A percentile compares a stretch with the other conserved stretches of the same genome.
These are phyloP conservation scores for Lipotes vexillifer DNA, from an alignment of 2,113 vertebrate species.

Conservation along the genomic window DNA sequence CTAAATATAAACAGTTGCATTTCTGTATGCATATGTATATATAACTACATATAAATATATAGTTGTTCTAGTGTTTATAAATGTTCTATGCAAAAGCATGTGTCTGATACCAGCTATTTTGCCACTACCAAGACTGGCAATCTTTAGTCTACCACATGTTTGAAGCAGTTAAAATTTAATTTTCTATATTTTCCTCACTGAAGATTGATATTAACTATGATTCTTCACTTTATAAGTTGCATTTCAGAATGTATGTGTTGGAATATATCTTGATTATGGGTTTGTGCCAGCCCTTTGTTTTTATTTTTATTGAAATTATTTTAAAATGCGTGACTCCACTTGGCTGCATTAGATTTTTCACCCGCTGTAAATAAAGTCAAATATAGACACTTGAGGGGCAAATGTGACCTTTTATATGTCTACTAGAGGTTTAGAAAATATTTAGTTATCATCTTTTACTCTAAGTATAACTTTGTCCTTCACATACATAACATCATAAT, in stretches of 20 bases:
- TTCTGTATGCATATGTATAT: neutral
- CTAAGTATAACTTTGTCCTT: slow-evolving; percentile 42
- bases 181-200: neutral
- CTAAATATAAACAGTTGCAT: neutral
- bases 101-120: neutral
- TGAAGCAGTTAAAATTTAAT: slow-evolving; percentile 28
- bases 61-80: neutral
- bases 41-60: neutral
- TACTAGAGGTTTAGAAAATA: slow-evolving; percentile 38
- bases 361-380: slow-evolving; percentile 65
- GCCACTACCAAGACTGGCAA: neutral
- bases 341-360: slow-evolving; percentile 23
- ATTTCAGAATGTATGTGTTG: neutral
- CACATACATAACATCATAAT: slow-evolving; percentile 35
- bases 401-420: slow-evolving; percentile 45
- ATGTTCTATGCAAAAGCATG: neutral
- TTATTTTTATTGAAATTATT: neutral
- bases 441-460: slow-evolving; percentile 33
- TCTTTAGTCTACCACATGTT: neutral
- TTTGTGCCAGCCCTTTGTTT: neutral
- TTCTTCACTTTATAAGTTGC: neutral
- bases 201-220: neutral
- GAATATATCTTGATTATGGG: neutral
- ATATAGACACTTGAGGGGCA: slow-evolving; percentile 5
- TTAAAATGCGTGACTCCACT: slow-evolving; percentile 31